Conservation (phyloP, 2,888 invertebrate genomes). For the Microdon myrmicae region DNA sequence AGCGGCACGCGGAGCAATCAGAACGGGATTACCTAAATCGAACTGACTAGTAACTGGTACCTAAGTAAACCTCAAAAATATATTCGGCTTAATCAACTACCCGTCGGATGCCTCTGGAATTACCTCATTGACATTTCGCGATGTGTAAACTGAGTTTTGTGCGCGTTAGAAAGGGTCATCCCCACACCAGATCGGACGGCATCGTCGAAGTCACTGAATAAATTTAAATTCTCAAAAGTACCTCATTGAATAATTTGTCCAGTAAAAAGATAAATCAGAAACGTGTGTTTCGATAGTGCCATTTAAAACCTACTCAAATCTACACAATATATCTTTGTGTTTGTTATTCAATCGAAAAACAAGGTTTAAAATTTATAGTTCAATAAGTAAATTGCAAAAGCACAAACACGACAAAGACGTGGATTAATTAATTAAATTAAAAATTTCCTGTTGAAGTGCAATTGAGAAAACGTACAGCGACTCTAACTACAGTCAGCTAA, state of each 20-base stretch:
- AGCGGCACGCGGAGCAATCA: conserved; percentile 27
- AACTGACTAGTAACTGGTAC: too few species aligned
- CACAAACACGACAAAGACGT: conserved; percentile 44
- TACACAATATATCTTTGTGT: too few species aligned
- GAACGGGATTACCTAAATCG: too few species aligned
- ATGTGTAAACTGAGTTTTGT: conserved; percentile 34
- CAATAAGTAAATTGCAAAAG: conserved; percentile 1
- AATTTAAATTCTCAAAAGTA: conserved; percentile 1
- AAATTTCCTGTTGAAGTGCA: conserved; percentile 64
- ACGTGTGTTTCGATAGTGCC: too few species aligned
- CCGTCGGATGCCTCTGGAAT: too few species aligned
- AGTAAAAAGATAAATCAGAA: not conserved
- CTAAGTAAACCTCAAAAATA: too few species aligned
- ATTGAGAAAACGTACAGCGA: conserved; percentile 5
- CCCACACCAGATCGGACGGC: conserved; percentile 13
- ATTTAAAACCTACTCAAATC: too few species aligned
- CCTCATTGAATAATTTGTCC: not conserved
- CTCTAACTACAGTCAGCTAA: conserved; percentile 3
- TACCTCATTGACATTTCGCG: too few species aligned
- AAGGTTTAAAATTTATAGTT: conserved; percentile 1
- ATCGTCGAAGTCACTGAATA: conserved; percentile 14
- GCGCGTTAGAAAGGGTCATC: conserved; percentile 44
- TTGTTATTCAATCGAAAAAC: conserved; percentile 7
- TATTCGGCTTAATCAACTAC: too few species aligned
- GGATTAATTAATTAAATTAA: conserved; percentile 66